Evolutionary conservation across 2,888 invertebrate species (phyloP).

Genomic region (Eupeodes luniger): DNA sequence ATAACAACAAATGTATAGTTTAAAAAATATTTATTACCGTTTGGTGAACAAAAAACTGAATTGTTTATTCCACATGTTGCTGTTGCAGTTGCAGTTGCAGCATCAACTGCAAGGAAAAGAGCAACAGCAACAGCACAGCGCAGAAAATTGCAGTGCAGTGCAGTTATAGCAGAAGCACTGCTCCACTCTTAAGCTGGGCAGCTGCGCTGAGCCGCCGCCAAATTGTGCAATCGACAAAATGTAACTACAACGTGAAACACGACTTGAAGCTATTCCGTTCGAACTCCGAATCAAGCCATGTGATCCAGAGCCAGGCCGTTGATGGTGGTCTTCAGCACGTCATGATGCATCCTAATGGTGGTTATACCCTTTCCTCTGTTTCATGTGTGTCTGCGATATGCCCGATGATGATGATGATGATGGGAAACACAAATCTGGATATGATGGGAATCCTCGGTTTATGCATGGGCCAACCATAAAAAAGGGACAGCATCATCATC

Average conservation of each 20-base stretch:
- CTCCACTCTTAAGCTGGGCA: slow-evolving; percentile 18
- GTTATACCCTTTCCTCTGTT: slow-evolving; percentile 3
- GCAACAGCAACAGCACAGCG: no score
- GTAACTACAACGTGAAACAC: slow-evolving; percentile 63
- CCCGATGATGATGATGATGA: background rate
- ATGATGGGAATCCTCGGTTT: slow-evolving; percentile 27
- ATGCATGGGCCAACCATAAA: background rate
- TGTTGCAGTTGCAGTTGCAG: slow-evolving; percentile 13
- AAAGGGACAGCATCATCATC: slow-evolving; percentile 56
- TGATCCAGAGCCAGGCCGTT: slow-evolving; percentile 9
- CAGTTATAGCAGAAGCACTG: slow-evolving; percentile 17
- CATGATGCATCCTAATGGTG: slow-evolving; percentile 38
- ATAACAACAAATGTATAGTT: background rate
- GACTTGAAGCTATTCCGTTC: slow-evolving; percentile 53
- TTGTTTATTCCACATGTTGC: slow-evolving; percentile 68
- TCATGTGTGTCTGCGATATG: slow-evolving; percentile 21
- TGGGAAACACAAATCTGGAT: slow-evolving; percentile 46
- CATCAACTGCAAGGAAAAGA: background rate
- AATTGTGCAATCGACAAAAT: slow-evolving; percentile 69
- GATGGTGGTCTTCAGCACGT: slow-evolving; percentile 32
- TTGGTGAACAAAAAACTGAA: slow-evolving; percentile 56
- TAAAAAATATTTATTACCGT: slow-evolving; percentile 50
- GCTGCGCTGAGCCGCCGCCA: background rate
- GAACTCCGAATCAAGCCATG: slow-evolving; percentile 3
- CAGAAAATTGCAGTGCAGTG: no score